Conservation (phyloP, 2,888 invertebrate species). For the Diarsia dahlii region DNA sequence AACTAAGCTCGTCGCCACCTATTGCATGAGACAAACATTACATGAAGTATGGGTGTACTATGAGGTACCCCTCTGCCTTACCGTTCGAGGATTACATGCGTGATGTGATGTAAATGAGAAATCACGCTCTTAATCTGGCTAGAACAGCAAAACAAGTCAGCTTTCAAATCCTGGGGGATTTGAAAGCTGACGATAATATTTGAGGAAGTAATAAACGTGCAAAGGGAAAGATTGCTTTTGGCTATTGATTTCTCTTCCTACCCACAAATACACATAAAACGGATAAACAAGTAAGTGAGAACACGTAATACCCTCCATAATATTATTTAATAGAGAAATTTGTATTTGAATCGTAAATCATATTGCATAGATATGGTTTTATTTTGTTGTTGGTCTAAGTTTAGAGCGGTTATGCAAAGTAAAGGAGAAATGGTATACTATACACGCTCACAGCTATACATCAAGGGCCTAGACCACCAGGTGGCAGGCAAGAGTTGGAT, state of each 20-base stretch:
- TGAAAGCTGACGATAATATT: slow-evolving; percentile 13
- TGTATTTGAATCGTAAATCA: slow-evolving; percentile 64
- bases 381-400: slow-evolving; percentile 51
- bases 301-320: slow-evolving; percentile 53
- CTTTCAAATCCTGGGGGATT: slow-evolving; percentile 4
- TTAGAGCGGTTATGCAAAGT: not conserved
- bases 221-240: slow-evolving; percentile 30
- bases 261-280: slow-evolving; percentile 41
- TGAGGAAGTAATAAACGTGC: slow-evolving; percentile 44
- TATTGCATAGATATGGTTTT: slow-evolving; percentile 59
- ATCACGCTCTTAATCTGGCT: not conserved
- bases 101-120: no score
- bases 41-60: no score
- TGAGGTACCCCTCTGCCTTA: no score
- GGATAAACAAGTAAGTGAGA: slow-evolving; percentile 57
- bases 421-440: no score
- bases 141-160: not conserved
- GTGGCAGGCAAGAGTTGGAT: no score
- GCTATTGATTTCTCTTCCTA: slow-evolving; percentile 48
- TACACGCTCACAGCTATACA: no score
- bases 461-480: no score
- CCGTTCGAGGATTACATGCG: no score
- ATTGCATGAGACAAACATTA: no score
- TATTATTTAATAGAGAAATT: slow-evolving; percentile 67
- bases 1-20: no score